Evolutionary conservation across 1,140 invertebrate species (phyloP).

Genomic region (Andrena cerasifolii): DNA sequence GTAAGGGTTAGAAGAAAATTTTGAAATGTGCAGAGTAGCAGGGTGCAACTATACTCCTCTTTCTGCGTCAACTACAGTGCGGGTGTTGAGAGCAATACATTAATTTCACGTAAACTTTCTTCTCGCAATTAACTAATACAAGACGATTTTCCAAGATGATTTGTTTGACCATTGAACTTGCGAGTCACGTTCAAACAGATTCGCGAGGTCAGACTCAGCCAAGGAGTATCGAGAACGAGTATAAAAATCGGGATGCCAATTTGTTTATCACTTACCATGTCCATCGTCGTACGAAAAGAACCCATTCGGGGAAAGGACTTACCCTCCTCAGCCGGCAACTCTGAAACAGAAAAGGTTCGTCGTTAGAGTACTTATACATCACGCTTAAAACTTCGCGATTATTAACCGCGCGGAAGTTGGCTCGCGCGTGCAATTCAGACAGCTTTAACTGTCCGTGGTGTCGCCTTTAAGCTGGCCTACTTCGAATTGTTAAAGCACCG

Average conservation of each 20-base stretch:
- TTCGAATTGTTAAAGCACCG: conserved; percentile 53
- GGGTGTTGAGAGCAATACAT: too few relatives aligned
- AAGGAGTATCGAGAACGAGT: not conserved
- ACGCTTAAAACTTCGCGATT: too few relatives aligned
- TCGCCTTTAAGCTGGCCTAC: conserved; percentile 69
- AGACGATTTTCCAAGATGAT: not conserved
- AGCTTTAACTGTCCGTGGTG: not conserved
- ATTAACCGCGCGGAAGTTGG: not conserved
- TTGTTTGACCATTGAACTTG: too few relatives aligned
- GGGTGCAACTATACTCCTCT: too few relatives aligned
- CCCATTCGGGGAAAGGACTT: conserved; percentile 69
- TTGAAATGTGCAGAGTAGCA: too few relatives aligned
- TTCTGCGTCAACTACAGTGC: too few relatives aligned
- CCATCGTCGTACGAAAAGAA: not conserved
- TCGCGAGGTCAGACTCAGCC: not conserved
- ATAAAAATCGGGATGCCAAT: conserved; percentile 30
- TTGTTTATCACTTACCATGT: conserved; percentile 36
- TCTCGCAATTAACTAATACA: too few relatives aligned
- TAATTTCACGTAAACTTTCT: too few relatives aligned
- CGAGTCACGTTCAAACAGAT: not conserved
- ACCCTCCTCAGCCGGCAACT: conserved; percentile 90
- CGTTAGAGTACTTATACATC: not conserved
- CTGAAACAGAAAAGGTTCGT: conserved; percentile 85
- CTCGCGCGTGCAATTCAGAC: not conserved
- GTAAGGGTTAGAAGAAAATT: too few relatives aligned